These are phyloP conservation scores for Patella caerulea DNA, from an alignment of 2,888 invertebrate species.

Conservation along the genomic window DNA sequence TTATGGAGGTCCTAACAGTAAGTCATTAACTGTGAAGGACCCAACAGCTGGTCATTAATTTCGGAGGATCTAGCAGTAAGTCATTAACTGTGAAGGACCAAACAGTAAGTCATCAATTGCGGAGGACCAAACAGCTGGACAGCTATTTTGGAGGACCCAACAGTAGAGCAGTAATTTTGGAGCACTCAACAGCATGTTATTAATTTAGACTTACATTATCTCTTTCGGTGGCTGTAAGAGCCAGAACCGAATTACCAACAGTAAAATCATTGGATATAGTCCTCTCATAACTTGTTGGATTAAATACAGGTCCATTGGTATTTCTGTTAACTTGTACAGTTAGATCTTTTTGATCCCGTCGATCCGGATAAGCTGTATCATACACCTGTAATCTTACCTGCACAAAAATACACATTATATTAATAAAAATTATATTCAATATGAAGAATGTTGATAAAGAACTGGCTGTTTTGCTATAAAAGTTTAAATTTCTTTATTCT, in stretches of 20 bases:
- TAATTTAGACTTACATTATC: slow-evolving; percentile 79
- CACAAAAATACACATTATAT: neutral
- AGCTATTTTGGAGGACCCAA: neutral
- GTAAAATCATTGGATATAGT: slow-evolving; percentile 55
- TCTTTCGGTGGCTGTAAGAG: slow-evolving; percentile 85
- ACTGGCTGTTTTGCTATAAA: too few relatives aligned
- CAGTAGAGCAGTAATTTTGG: neutral
- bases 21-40: too few relatives aligned
- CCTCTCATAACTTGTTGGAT: slow-evolving; percentile 37
- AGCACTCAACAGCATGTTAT: neutral
- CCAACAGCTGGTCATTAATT: too few relatives aligned
- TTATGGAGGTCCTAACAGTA: too few relatives aligned
- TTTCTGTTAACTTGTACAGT: slow-evolving; percentile 50
- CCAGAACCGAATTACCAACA: slow-evolving; percentile 78
- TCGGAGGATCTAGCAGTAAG: too few relatives aligned
- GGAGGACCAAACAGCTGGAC: too few relatives aligned
- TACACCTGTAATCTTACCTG: slow-evolving; percentile 51
- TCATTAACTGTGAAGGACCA: too few relatives aligned
- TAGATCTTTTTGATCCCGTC: slow-evolving; percentile 41
- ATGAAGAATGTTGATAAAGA: too few relatives aligned
- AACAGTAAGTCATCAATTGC: too few relatives aligned
- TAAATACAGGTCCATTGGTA: slow-evolving; percentile 50
- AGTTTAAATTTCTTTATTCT: too few relatives aligned
- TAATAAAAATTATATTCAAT: too few relatives aligned
- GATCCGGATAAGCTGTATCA: slow-evolving; percentile 47